A percentile compares a stretch with the other conserved stretches of the same genome.
phyloP scores from a whole-genome alignment of 2,888 invertebrate species.

The Andrena flavipes region DNA sequence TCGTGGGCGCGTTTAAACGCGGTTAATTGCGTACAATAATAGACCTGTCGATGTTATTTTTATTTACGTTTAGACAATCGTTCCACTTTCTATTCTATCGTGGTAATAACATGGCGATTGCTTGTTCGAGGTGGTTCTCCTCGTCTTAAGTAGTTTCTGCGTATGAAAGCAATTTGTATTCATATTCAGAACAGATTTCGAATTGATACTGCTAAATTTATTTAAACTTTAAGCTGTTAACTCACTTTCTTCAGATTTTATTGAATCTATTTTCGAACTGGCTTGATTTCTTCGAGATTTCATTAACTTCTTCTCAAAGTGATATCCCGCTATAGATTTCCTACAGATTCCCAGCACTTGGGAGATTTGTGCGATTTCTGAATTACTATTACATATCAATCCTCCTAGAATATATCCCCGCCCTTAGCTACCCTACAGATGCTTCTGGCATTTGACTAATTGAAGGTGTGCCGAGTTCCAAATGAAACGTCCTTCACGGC shows the following conservation, averaged over 20 bases:
- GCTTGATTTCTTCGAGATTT: neutral
- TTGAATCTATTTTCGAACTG: too few species aligned
- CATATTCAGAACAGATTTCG: too few species aligned
- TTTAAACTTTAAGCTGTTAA: too few species aligned
- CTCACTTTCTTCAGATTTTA: too few species aligned
- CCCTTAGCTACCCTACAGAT: slow-evolving; percentile 22
- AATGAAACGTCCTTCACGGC: slow-evolving; percentile 37
- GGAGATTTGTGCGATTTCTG: slow-evolving; percentile 15
- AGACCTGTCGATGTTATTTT: slow-evolving; percentile 2
- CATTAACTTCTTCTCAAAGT: neutral
- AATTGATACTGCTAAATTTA: too few species aligned
- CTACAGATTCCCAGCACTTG: too few species aligned
- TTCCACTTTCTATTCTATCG: neutral
- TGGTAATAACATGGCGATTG: too few species aligned
- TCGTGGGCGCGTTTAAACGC: slow-evolving; percentile 34
- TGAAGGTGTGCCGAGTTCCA: slow-evolving; percentile 40
- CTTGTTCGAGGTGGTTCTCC: too few species aligned
- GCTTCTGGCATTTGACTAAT: slow-evolving; percentile 52
- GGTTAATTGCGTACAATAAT: slow-evolving; percentile 64
- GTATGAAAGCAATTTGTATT: too few species aligned
- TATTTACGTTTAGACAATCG: neutral
- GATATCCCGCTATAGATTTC: neutral
- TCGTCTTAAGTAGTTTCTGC: too few species aligned
- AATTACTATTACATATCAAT: slow-evolving; percentile 28
- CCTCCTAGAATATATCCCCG: slow-evolving; percentile 6